phyloP scores from a whole-genome alignment of 2,888 invertebrate species.

The Nomada fabriciana region DNA sequence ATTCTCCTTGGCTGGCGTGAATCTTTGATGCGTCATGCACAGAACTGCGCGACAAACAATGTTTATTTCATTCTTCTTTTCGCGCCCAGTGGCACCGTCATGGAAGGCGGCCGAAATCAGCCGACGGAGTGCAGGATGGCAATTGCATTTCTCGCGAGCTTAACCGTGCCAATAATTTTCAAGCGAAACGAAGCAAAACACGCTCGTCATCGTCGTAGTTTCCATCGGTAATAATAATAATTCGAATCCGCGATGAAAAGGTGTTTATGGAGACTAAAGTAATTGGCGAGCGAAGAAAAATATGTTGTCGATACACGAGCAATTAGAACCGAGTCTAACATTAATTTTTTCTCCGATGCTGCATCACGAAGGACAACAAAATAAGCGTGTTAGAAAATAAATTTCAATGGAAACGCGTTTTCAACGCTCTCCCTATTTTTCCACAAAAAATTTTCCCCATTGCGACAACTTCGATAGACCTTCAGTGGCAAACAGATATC shows the following conservation, averaged over 20 bases:
- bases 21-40: too few species aligned
- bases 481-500: neutral
- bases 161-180: neutral
- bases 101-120: neutral
- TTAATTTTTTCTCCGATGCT: neutral
- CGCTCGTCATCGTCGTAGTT: too few species aligned
- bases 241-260: too few species aligned
- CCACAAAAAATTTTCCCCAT: neutral
- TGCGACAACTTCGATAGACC: neutral
- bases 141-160: neutral
- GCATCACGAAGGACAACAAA: neutral
- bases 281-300: too few species aligned
- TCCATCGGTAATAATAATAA: too few species aligned
- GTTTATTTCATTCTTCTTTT: neutral
- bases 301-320: too few species aligned
- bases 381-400: neutral
- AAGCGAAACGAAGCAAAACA: too few species aligned
- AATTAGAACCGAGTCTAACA: too few species aligned
- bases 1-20: too few species aligned
- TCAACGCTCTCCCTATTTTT: neutral
- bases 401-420: too few species aligned
- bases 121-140: conserved; percentile 29
- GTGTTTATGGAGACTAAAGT: too few species aligned
- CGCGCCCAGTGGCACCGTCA: neutral
- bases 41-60: neutral